phyloP scores from a whole-genome alignment of 2,888 invertebrate species.

The Eucriotettix oculatus region DNA sequence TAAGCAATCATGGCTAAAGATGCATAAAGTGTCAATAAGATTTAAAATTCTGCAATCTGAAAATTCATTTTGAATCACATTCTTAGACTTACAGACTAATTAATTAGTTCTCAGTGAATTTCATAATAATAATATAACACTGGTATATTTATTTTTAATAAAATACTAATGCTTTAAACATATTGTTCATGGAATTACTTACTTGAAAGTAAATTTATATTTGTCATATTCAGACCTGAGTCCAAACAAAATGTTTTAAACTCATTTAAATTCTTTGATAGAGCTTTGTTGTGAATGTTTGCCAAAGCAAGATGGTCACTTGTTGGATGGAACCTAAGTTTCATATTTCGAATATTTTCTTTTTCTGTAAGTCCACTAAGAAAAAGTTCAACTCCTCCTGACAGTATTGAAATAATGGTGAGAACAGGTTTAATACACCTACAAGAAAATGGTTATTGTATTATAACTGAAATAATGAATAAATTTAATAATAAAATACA shows the following conservation, averaged over 20 bases:
- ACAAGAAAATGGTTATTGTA: constrained; percentile 3
- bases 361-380: constrained; percentile 29
- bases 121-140: too few relatives aligned
- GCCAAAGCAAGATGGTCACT: constrained; percentile 48
- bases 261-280: constrained; percentile 18
- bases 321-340: constrained; percentile 30
- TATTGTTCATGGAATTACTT: constrained; percentile 14
- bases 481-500: not conserved
- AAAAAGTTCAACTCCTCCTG: constrained; percentile 37
- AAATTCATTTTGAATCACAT: too few relatives aligned
- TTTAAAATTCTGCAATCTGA: too few relatives aligned
- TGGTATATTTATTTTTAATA: too few relatives aligned
- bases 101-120: too few relatives aligned
- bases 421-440: constrained; percentile 35
- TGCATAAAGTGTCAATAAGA: too few relatives aligned
- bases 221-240: constrained; percentile 30
- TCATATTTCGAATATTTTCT: constrained; percentile 33
- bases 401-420: constrained; percentile 29
- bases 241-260: constrained; percentile 28
- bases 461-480: not conserved
- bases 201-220: constrained; percentile 35
- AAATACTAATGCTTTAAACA: too few relatives aligned
- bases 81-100: too few relatives aligned
- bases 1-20: too few relatives aligned
- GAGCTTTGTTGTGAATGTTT: constrained; percentile 28